These are phyloP conservation scores for Gymnogyps californianus DNA, from an alignment of 2,113 vertebrate species.

Conservation along the genomic window DNA sequence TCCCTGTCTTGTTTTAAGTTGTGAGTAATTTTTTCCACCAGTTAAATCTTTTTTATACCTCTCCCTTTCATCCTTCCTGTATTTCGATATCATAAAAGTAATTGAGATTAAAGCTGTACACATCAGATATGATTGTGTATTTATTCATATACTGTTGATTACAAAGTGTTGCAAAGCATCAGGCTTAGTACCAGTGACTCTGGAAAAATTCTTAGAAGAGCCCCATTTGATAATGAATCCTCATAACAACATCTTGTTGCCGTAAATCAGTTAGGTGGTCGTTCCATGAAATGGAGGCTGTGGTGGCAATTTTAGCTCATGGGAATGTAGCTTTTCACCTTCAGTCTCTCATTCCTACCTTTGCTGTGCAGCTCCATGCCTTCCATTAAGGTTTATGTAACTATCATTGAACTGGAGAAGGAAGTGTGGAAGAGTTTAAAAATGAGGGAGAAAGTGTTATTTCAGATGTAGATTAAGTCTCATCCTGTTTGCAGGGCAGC, in stretches of 20 bases:
- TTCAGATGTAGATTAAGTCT: neutral
- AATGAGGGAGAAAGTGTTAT: neutral
- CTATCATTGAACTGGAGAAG: neutral
- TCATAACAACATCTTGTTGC: neutral
- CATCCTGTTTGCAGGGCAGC: neutral
- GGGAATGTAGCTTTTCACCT: neutral
- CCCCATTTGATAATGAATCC: neutral
- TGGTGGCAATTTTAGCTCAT: neutral
- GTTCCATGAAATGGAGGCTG: neutral
- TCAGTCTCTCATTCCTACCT: neutral
- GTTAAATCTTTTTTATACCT: neutral
- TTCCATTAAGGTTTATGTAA: neutral
- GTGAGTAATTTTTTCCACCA: neutral
- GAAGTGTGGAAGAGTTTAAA: neutral
- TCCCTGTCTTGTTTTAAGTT: neutral
- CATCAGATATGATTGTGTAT: neutral
- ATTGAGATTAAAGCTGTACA: neutral
- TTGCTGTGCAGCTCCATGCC: neutral
- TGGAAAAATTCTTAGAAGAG: neutral
- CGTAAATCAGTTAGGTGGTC: neutral
- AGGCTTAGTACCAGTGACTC: neutral
- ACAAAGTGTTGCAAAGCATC: neutral
- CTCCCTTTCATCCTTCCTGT: neutral
- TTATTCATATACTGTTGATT: neutral
- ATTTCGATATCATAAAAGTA: neutral